Evolutionary conservation across 2,888 invertebrate species (phyloP).

Genomic region (Limnephilus auricula): DNA sequence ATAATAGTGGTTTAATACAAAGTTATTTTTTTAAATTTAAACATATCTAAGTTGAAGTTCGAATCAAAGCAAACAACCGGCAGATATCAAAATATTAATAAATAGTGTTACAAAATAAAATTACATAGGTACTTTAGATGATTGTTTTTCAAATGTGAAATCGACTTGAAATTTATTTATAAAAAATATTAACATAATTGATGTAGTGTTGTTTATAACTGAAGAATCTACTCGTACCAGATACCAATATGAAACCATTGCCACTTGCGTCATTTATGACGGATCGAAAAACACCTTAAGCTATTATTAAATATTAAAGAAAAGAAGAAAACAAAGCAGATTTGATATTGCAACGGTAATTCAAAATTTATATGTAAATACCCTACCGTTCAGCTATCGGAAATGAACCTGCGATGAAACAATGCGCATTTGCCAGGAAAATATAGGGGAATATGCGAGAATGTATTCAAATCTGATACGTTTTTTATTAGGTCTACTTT

Average conservation of each 20-base stretch:
- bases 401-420: background rate
- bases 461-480: constrained; percentile 16
- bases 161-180: too few relatives aligned
- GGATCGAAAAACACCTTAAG: background rate
- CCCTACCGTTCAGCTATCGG: background rate
- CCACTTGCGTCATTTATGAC: background rate
- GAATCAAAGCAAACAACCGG: background rate
- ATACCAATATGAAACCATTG: background rate
- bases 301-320: background rate
- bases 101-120: background rate
- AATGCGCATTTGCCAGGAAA: background rate
- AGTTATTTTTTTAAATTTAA: too few relatives aligned
- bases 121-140: background rate
- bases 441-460: background rate
- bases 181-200: too few relatives aligned
- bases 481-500: background rate
- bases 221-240: background rate
- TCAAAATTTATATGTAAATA: constrained; percentile 6
- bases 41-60: background rate
- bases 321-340: background rate
- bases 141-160: too few relatives aligned
- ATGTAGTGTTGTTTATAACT: background rate
- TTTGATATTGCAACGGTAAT: background rate
- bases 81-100: background rate
- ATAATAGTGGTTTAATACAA: too few relatives aligned